Evolutionary conservation across 2,113 vertebrate species (phyloP).

Genomic region (Aspidoscelis tigris): DNA sequence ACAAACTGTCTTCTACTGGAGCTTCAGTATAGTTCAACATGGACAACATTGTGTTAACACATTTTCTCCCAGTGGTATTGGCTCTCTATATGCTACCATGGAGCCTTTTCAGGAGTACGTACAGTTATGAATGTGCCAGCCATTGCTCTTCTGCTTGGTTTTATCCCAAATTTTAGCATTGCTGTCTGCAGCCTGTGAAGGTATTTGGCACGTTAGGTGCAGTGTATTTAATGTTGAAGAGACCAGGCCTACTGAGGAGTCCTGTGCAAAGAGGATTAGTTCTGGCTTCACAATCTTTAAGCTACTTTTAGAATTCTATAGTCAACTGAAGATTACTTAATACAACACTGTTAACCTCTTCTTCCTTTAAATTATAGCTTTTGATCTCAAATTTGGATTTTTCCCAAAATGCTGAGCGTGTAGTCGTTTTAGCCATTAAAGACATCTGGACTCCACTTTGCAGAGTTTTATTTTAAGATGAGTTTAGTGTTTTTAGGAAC

Average conservation of each 20-base stretch:
- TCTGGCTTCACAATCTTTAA: not conserved
- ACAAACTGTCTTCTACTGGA: too few species aligned
- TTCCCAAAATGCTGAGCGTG: not conserved
- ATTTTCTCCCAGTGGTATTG: too few species aligned
- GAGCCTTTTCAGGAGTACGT: too few species aligned
- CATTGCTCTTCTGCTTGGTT: too few species aligned
- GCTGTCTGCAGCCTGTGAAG: not conserved
- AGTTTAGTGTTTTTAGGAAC: not conserved
- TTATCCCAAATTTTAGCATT: too few species aligned
- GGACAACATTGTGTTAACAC: too few species aligned
- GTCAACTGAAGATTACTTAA: not conserved
- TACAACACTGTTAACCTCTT: not conserved
- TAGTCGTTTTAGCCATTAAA: not conserved
- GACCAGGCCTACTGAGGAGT: not conserved
- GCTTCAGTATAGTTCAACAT: too few species aligned
- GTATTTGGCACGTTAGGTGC: not conserved
- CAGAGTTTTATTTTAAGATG: not conserved
- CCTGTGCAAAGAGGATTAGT: not conserved
- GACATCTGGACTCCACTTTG: not conserved
- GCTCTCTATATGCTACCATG: too few species aligned
- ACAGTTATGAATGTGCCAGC: too few species aligned
- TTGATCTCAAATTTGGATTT: not conserved
- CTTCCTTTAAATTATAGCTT: not conserved
- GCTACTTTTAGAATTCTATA: not conserved
- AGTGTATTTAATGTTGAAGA: too few species aligned